Evolutionary conservation across 2,113 vertebrate genomes (phyloP).

Genomic region (Mormyrus lacerda): DNA sequence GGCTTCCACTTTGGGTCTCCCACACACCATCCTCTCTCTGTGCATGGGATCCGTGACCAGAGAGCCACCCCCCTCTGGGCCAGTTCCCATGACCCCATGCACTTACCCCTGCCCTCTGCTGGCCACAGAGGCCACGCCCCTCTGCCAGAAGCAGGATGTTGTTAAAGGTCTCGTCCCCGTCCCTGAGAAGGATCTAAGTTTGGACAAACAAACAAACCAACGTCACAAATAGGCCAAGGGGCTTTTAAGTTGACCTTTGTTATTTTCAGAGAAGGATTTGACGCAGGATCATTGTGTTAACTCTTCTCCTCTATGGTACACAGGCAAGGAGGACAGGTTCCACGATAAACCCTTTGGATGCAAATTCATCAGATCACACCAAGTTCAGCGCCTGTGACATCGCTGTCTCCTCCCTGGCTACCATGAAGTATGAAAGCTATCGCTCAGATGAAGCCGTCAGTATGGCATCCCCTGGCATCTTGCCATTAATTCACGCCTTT

Average conservation of each 20-base stretch:
- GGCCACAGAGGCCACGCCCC: not conserved
- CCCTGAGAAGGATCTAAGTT: slow-evolving; percentile 7
- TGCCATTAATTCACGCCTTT: not conserved
- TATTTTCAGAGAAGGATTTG: slow-evolving; percentile 21
- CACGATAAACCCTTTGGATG: not conserved
- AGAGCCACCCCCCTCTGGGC: not conserved
- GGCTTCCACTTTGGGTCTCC: not conserved
- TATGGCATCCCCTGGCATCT: not conserved
- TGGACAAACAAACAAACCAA: slow-evolving; percentile 18
- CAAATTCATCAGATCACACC: not conserved
- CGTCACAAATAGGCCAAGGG: not conserved
- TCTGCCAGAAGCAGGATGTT: slow-evolving; percentile 20
- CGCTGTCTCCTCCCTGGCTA: not conserved
- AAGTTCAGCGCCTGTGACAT: not conserved
- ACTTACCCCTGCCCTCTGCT: slow-evolving; percentile 6
- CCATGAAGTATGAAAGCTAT: not conserved
- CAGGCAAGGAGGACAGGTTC: not conserved
- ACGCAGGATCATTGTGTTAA: slow-evolving; percentile 4
- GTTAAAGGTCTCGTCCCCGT: not conserved
- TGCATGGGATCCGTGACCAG: not conserved
- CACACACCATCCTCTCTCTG: not conserved
- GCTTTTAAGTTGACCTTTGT: not conserved
- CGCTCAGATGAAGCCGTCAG: not conserved
- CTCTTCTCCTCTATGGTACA: not conserved
- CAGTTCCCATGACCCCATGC: slow-evolving; percentile 18